phyloP scores from a whole-genome alignment of 2,888 invertebrate species.

The Scaptomyza cyrtandrae region DNA sequence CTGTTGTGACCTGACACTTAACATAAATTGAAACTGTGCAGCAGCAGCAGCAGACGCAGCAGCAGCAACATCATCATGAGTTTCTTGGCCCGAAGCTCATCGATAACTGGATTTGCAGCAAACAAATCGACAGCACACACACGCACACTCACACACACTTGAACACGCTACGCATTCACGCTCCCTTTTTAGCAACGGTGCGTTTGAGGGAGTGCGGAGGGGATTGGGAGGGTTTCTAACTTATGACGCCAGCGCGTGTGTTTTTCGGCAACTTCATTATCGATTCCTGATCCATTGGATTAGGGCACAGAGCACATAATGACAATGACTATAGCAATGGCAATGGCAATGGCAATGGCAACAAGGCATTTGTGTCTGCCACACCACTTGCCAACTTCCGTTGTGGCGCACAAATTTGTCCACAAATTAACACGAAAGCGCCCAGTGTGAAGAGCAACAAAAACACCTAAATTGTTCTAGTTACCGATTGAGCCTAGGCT shows the following conservation, averaged over 20 bases:
- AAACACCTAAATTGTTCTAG: constrained; percentile 69
- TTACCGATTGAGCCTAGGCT: constrained; percentile 39
- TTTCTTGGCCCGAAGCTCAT: constrained; percentile 50
- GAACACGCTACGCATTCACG: constrained; percentile 45
- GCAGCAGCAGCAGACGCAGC: constrained; percentile 25
- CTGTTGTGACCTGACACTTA: constrained; percentile 36
- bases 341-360: constrained; percentile 58
- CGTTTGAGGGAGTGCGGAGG: neutral
- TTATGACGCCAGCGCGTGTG: constrained; percentile 71
- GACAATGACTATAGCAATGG: constrained; percentile 39
- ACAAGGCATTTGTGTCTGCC: constrained; percentile 41
- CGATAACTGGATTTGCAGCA: constrained; percentile 80
- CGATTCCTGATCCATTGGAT: constrained; percentile 77
- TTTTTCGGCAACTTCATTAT: constrained; percentile 78
- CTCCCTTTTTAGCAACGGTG: neutral
- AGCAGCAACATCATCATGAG: constrained; percentile 28
- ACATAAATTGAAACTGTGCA: constrained; percentile 62
- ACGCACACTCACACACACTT: constrained; percentile 14
- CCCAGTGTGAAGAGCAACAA: constrained; percentile 34
- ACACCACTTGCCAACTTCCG: constrained; percentile 52
- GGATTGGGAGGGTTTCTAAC: constrained; percentile 37
- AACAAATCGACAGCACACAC: constrained; percentile 72
- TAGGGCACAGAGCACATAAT: constrained; percentile 49
- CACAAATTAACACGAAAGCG: constrained; percentile 79
- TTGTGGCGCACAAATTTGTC: constrained; percentile 76